Conservation (phyloP, 2,113 vertebrate genomes). For the Edolisoma coerulescens region DNA sequence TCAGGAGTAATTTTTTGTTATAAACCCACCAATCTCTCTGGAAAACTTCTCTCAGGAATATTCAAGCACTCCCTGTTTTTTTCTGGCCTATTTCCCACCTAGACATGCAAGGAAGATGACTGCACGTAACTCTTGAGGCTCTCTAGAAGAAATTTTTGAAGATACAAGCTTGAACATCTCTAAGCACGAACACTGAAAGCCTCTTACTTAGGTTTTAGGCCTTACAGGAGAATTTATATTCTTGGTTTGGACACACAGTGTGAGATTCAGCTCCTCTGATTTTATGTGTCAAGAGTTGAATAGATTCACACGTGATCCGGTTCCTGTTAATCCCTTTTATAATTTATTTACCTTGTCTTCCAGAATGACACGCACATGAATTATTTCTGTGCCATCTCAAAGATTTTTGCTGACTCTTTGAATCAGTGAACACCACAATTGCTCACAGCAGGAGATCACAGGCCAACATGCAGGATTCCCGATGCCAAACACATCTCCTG, state of each 20-base stretch:
- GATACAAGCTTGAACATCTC: background rate
- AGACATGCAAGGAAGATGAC: background rate
- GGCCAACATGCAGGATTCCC: background rate
- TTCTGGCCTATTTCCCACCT: background rate
- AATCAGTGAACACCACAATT: background rate
- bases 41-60: background rate
- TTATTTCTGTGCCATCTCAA: background rate
- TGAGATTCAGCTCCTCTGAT: background rate
- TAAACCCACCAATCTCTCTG: background rate
- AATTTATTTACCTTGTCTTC: background rate
- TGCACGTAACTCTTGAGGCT: background rate
- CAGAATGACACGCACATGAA: background rate
- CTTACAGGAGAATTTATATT: background rate
- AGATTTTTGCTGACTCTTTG: background rate
- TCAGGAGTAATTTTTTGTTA: too few relatives aligned
- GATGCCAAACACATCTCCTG: background rate
- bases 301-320: background rate
- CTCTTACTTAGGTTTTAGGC: background rate
- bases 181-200: background rate
- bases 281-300: accelerated
- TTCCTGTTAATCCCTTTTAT: background rate
- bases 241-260: background rate
- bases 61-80: background rate
- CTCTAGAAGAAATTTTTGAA: background rate
- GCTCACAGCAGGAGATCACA: accelerated